These are phyloP conservation scores for Microtus agrestis DNA, from an alignment of 2,797 vertebrate genomes.

Conservation along the genomic window DNA sequence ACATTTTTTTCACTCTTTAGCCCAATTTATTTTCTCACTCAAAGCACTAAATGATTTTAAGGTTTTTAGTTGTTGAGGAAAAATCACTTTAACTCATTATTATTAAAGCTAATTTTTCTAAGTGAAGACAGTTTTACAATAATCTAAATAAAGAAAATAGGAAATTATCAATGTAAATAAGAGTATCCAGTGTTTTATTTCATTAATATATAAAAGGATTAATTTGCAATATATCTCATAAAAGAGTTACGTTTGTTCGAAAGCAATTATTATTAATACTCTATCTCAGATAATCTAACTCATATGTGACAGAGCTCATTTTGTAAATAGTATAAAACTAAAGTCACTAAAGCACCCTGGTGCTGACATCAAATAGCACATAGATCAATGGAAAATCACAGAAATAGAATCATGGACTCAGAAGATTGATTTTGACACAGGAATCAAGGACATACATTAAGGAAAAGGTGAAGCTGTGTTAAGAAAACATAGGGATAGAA, in stretches of 20 bases:
- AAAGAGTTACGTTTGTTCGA: not conserved
- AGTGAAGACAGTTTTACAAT: not conserved
- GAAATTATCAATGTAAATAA: not conserved
- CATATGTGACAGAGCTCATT: not conserved
- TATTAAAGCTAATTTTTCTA: not conserved
- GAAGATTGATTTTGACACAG: not conserved
- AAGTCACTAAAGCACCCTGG: no score
- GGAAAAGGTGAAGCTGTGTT: not conserved
- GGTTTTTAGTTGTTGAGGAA: no score
- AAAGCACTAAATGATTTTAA: not conserved
- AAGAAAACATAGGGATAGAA: not conserved
- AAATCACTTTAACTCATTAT: not conserved
- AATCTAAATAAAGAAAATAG: not conserved
- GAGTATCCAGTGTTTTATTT: not conserved
- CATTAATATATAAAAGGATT: not conserved
- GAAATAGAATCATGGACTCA: not conserved
- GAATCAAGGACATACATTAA: not conserved
- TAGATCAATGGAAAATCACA: not conserved
- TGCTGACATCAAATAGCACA: not conserved
- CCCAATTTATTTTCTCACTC: not conserved
- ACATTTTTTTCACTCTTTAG: not conserved
- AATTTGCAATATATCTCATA: not conserved
- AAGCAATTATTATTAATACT: not conserved
- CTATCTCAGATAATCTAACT: not conserved
- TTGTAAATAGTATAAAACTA: not conserved